A percentile compares a stretch with the other conserved stretches of the same genome.
Conservation (phyloP, 1,140 invertebrate genomes). For the Conus betulinus region DNA sequence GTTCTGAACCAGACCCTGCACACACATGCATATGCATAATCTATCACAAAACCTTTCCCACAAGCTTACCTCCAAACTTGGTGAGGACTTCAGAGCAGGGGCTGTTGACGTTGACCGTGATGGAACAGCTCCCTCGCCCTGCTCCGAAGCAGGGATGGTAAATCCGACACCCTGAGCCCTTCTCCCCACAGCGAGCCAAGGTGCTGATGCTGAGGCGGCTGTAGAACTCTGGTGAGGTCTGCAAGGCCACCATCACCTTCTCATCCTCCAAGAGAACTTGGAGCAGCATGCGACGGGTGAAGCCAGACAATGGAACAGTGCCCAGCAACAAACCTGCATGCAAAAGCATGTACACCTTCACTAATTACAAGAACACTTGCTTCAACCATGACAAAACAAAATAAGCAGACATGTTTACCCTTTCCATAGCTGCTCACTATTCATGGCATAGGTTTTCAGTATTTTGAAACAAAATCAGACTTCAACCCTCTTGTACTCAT, state of each 20-base stretch:
- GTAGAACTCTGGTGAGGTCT: slow-evolving; percentile 46
- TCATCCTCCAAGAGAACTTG: slow-evolving; percentile 91
- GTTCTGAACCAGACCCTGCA: too few species aligned
- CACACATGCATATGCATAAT: too few species aligned
- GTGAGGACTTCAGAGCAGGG: slow-evolving; percentile 81
- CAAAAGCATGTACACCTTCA: not conserved
- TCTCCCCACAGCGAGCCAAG: slow-evolving; percentile 29
- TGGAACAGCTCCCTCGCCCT: slow-evolving; percentile 81
- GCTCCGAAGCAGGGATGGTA: slow-evolving; percentile 76
- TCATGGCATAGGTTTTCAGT: too few species aligned
- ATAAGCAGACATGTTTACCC: too few species aligned
- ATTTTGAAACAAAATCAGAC: too few species aligned
- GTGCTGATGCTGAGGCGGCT: slow-evolving; percentile 31
- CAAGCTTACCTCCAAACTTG: slow-evolving; percentile 78
- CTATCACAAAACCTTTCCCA: not conserved
- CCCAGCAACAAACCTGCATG: slow-evolving; percentile 34
- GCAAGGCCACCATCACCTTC: slow-evolving; percentile 82
- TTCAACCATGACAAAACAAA: too few species aligned
- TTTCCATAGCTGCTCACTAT: too few species aligned
- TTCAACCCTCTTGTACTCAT: too few species aligned
- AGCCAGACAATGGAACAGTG: slow-evolving; percentile 84
- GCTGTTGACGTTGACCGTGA: slow-evolving; percentile 85
- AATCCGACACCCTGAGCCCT: slow-evolving; percentile 38
- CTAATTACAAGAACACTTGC: too few species aligned
- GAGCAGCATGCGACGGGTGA: slow-evolving; percentile 89